A percentile compares a stretch with the other conserved stretches of the same genome.
These are phyloP conservation scores for Limenitis camilla DNA, from an alignment of 2,888 invertebrate species.

Conservation along the genomic window DNA sequence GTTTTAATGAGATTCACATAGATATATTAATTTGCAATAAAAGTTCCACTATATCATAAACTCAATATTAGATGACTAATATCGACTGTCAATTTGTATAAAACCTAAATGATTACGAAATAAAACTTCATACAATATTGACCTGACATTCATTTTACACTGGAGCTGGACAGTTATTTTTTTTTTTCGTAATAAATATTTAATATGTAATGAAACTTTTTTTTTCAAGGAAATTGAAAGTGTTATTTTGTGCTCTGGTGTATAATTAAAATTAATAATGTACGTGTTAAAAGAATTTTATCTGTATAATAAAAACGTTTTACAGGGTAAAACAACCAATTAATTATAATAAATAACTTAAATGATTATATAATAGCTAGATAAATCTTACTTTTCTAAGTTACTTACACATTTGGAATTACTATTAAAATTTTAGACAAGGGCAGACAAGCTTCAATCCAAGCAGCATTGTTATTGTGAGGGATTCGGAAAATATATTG, in stretches of 20 bases:
- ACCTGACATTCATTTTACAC: too few relatives aligned
- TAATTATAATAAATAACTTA: neutral
- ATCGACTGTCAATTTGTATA: too few relatives aligned
- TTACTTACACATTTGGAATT: slow-evolving; percentile 4
- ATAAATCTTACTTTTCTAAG: neutral
- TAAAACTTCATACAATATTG: too few relatives aligned
- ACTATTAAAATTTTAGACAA: slow-evolving; percentile 11
- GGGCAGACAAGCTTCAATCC: neutral
- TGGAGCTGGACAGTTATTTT: too few relatives aligned
- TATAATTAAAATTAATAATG: too few relatives aligned
- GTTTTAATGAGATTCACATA: slow-evolving; percentile 3
- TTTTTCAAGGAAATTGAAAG: neutral
- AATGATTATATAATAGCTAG: neutral
- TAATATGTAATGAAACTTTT: too few relatives aligned
- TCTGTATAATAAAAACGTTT: neutral
- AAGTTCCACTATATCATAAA: too few relatives aligned
- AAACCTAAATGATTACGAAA: too few relatives aligned
- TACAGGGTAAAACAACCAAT: neutral
- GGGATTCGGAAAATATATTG: neutral
- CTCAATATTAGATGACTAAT: too few relatives aligned
- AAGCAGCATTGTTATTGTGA: slow-evolving; percentile 8
- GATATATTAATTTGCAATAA: neutral
- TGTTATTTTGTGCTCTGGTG: neutral
- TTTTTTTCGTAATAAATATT: too few relatives aligned
- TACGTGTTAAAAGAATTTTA: too few relatives aligned